These are phyloP conservation scores for Limnothrissa miodon DNA, from an alignment of 2,113 vertebrate genomes.

Conservation along the genomic window DNA sequence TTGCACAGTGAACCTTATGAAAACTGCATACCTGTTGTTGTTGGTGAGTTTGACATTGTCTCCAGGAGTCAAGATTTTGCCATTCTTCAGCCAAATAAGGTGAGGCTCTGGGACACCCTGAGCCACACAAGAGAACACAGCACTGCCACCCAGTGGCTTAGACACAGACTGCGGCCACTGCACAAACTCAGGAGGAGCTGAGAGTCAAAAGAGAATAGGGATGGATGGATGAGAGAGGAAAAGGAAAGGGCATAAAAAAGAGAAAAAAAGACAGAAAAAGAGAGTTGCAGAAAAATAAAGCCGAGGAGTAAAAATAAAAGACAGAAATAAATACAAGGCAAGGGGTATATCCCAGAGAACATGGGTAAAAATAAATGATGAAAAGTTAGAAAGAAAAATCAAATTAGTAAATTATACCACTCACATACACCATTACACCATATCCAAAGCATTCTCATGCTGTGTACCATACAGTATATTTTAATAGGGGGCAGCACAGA, in stretches of 20 bases:
- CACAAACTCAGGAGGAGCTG: conserved; percentile 75
- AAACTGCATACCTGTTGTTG: conserved; percentile 69
- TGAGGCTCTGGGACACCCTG: conserved; percentile 70
- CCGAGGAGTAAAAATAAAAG: not conserved
- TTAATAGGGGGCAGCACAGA: not conserved
- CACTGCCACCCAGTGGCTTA: conserved; percentile 68
- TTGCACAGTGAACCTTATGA: not conserved
- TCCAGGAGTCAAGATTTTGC: conserved; percentile 65
- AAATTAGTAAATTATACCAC: too few species aligned
- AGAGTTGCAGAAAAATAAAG: not conserved
- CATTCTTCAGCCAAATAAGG: conserved; percentile 78
- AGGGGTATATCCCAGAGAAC: too few species aligned
- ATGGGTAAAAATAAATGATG: not conserved
- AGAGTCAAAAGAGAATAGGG: not conserved
- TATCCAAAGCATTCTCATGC: not conserved
- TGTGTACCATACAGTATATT: not conserved
- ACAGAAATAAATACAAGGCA: not conserved
- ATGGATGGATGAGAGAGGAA: not conserved
- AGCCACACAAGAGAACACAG: conserved; percentile 72
- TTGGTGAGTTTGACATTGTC: conserved; percentile 70
- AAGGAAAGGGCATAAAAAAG: not conserved
- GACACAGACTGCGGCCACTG: conserved; percentile 78
- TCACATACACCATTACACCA: too few species aligned
- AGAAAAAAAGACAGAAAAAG: not conserved
- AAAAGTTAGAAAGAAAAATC: not conserved